phyloP scores from a whole-genome alignment of 2,888 invertebrate species.

The Stictocephala bisonia region DNA sequence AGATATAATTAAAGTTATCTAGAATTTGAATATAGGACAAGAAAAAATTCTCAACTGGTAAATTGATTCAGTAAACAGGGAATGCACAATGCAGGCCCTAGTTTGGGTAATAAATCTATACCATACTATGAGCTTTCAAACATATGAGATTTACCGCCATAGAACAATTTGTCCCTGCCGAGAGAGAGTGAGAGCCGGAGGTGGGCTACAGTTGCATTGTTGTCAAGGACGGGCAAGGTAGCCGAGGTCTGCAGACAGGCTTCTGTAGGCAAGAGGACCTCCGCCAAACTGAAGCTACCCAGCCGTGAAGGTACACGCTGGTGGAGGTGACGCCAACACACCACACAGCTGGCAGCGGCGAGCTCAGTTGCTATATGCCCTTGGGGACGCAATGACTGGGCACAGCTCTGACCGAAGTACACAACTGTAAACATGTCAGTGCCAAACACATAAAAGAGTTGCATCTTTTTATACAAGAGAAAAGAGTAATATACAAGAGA shows the following conservation, averaged over 20 bases:
- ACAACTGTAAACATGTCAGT: constrained; percentile 44
- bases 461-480: not conserved
- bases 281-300: constrained; percentile 24
- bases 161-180: constrained; percentile 16
- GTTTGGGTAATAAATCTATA: too few relatives aligned
- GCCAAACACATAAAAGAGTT: not conserved
- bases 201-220: constrained; percentile 23
- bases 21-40: too few relatives aligned
- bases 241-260: not conserved
- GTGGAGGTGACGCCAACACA: constrained; percentile 49
- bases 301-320: constrained; percentile 49
- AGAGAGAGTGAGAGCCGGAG: constrained; percentile 16
- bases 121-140: too few relatives aligned
- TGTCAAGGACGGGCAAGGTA: constrained; percentile 16
- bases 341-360: constrained; percentile 27
- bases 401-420: constrained; percentile 48
- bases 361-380: constrained; percentile 24
- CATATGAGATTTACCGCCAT: too few relatives aligned
- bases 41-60: too few relatives aligned
- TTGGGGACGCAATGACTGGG: constrained; percentile 27
- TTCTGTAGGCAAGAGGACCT: not conserved
- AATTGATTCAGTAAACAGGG: too few relatives aligned
- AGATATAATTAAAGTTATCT: too few relatives aligned
- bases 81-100: too few relatives aligned
- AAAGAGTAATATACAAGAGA: too few relatives aligned